These are phyloP conservation scores for Camponotus fellah DNA, from an alignment of 2,888 invertebrate species.

Conservation along the genomic window DNA sequence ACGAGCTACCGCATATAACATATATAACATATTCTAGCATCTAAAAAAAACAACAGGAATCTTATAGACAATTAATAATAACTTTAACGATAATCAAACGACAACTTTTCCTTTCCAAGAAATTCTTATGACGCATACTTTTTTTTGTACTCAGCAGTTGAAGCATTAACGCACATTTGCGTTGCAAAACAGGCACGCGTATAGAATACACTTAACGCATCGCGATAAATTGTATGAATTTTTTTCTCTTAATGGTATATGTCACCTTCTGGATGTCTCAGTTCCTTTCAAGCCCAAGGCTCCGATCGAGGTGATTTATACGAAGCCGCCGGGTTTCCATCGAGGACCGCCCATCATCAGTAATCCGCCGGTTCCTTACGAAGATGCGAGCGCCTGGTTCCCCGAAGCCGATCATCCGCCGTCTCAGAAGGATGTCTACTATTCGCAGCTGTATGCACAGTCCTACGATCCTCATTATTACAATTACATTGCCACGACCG, in stretches of 20 bases:
- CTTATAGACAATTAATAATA: neutral
- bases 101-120: neutral
- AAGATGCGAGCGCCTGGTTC: constrained; percentile 78
- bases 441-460: constrained; percentile 82
- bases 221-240: neutral
- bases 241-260: neutral
- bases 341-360: constrained; percentile 66
- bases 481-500: constrained; percentile 83
- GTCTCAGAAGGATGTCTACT: constrained; percentile 77
- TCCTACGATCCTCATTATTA: constrained; percentile 84
- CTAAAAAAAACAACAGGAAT: neutral
- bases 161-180: neutral
- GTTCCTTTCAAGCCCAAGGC: constrained; percentile 66
- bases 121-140: too few relatives aligned
- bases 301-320: constrained; percentile 81
- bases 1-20: neutral
- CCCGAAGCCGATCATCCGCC: constrained; percentile 73
- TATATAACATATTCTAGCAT: neutral
- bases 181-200: neutral
- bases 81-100: neutral
- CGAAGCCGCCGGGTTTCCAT: constrained; percentile 78
- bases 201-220: neutral
- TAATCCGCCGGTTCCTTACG: constrained; percentile 74
- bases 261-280: neutral
- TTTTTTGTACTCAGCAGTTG: neutral